Conservation (phyloP, 2,113 vertebrate species). For the Terrapene triunguis region DNA sequence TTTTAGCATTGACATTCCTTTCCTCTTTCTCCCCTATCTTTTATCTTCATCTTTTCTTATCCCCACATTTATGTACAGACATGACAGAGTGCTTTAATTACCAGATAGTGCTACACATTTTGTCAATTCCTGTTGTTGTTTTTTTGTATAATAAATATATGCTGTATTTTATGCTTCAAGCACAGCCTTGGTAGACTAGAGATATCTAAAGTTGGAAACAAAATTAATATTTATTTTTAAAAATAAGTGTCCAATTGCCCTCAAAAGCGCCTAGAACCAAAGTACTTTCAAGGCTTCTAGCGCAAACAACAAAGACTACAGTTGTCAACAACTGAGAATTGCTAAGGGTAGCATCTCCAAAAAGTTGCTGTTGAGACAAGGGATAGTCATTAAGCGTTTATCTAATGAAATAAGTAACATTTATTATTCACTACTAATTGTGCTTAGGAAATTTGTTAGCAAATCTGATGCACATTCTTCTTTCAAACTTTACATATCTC, state of each 20-base stretch:
- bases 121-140: not conserved
- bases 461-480: not conserved
- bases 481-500: not conserved
- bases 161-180: not conserved
- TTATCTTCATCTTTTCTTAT: not conserved
- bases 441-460: not conserved
- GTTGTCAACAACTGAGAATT: not conserved
- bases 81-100: not conserved
- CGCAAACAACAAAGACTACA: slow-evolving; percentile 11
- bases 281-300: not conserved
- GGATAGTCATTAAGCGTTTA: not conserved
- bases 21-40: slow-evolving; percentile 10
- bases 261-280: not conserved
- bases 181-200: not conserved
- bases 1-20: slow-evolving; percentile 25
- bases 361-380: not conserved
- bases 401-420: not conserved
- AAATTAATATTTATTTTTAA: slow-evolving; percentile 1
- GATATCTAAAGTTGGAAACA: slow-evolving; percentile 3
- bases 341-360: not conserved
- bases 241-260: not conserved
- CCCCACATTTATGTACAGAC: slow-evolving; percentile 6
- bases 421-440: not conserved
- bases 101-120: slow-evolving; percentile 2
- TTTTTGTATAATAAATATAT: not conserved